Percentiles rank a stretch among this genome's conserved stretches.
Conservation (phyloP, 2,888 invertebrate species). For the Poecilobothrus nobilitatus region DNA sequence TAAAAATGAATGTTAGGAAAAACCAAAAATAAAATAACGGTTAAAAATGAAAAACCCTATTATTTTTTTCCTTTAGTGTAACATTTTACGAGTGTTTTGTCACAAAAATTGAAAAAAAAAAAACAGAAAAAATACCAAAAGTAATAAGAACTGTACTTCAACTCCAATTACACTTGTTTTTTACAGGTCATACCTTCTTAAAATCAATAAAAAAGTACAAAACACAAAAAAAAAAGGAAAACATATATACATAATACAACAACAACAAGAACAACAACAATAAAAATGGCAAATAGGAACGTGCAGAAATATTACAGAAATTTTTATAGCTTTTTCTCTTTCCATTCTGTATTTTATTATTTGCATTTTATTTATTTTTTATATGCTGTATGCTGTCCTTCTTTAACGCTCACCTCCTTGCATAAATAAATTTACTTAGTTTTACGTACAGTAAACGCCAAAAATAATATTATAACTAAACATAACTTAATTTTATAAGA, state of each 20-base stretch:
- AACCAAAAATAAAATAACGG: too few relatives aligned
- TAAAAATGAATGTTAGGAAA: too few relatives aligned
- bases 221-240: neutral
- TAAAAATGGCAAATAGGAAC: neutral
- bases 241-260: too few relatives aligned
- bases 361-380: neutral
- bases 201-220: neutral
- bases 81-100: slow-evolving; percentile 4
- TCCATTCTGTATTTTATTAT: too few relatives aligned
- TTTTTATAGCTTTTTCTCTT: neutral
- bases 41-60: too few relatives aligned
- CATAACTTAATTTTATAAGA: too few relatives aligned
- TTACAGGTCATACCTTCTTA: slow-evolving; percentile 6
- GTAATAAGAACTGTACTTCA: neutral
- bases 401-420: too few relatives aligned
- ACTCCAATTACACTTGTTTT: slow-evolving; percentile 5
- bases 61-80: neutral
- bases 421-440: too few relatives aligned
- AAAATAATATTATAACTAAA: too few relatives aligned
- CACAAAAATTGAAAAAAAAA: neutral
- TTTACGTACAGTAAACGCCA: too few relatives aligned
- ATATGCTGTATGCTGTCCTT: neutral
- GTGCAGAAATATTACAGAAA: neutral
- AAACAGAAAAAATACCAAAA: neutral
- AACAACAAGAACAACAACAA: too few relatives aligned